Conservation (phyloP, 2,113 vertebrate species). For the Crotalus horridus region DNA sequence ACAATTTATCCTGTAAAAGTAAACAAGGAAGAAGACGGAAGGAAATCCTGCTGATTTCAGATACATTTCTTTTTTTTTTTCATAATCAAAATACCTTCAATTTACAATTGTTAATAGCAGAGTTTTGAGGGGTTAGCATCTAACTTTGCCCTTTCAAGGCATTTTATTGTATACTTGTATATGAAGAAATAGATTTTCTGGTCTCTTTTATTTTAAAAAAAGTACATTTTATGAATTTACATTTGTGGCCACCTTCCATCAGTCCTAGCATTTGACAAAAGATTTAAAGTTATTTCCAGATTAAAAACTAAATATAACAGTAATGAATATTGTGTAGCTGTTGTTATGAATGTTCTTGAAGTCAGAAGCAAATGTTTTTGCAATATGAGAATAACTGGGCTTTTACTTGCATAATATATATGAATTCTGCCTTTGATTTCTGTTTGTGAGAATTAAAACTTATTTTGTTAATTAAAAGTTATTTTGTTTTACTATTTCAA, state of each 20-base stretch:
- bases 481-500: fast-evolving
- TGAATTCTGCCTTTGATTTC: background rate
- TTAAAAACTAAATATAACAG: background rate
- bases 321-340: fast-evolving
- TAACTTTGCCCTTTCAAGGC: background rate
- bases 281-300: background rate
- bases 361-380: background rate
- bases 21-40: conserved; percentile 6
- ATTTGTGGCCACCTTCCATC: background rate
- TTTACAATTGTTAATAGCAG: background rate
- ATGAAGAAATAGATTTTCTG: background rate
- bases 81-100: background rate
- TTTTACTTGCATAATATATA: fast-evolving
- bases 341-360: background rate
- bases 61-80: too few relatives aligned
- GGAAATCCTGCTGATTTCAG: background rate
- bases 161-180: background rate
- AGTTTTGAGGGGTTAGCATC: background rate
- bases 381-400: fast-evolving
- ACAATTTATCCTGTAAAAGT: background rate
- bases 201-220: background rate
- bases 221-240: background rate
- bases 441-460: background rate
- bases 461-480: too few relatives aligned
- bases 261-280: background rate